A percentile compares a stretch with the other conserved stretches of the same genome.
Evolutionary conservation across 92 coral and sea anemone species (phyloP).

Genomic region (Pocillopora meandrina): DNA sequence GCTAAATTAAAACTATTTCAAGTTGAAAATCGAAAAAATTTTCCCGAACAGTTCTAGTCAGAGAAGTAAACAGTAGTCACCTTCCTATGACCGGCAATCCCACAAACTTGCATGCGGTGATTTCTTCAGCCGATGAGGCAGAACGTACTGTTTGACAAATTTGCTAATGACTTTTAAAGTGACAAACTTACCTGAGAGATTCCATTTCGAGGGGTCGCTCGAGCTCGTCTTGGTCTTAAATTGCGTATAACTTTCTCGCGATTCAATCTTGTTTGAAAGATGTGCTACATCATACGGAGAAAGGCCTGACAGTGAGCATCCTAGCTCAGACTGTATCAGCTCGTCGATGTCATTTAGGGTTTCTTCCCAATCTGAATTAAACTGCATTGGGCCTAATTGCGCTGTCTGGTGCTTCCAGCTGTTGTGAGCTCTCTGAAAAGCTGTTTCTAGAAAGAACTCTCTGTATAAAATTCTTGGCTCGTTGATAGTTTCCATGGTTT

Average conservation of each 20-base stretch:
- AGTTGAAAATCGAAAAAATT: no score
- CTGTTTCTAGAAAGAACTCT: background rate
- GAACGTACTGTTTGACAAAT: no score
- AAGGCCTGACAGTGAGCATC: background rate
- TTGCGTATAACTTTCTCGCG: background rate
- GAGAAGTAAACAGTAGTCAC: no score
- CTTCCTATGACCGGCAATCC: no score
- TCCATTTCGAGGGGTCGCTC: no score
- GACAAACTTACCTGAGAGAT: no score
- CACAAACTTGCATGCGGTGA: no score
- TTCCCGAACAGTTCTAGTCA: no score
- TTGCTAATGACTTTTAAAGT: no score
- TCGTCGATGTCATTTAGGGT: conserved; percentile 4
- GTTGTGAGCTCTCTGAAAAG: background rate
- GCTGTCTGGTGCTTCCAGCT: background rate
- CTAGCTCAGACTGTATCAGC: background rate
- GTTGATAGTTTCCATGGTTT: background rate
- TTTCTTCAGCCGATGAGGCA: no score
- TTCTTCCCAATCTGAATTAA: conserved; percentile 1
- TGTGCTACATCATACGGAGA: background rate
- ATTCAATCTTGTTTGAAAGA: background rate
- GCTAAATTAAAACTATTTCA: no score
- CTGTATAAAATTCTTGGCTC: background rate
- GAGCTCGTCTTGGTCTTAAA: no score
- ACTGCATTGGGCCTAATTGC: background rate